These are phyloP conservation scores for Psittacus erithacus DNA, from an alignment of 2,113 vertebrate species.

Conservation along the genomic window DNA sequence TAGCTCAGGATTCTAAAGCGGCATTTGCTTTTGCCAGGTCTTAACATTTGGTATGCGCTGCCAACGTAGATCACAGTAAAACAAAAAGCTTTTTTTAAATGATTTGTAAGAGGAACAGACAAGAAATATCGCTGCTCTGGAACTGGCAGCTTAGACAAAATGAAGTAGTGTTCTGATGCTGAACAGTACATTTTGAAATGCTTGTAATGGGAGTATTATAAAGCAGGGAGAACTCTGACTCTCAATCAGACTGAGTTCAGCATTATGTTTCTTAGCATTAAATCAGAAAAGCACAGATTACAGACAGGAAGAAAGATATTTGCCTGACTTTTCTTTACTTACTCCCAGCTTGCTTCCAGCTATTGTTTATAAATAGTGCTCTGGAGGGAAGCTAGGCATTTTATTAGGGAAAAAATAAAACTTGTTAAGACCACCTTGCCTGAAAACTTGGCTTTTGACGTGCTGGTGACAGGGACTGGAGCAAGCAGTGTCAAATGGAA, in stretches of 20 bases:
- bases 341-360: conserved; percentile 63
- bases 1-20: fast-evolving
- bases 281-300: conserved; percentile 48
- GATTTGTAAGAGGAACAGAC: neutral
- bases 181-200: neutral
- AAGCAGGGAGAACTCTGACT: conserved; percentile 54
- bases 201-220: neutral
- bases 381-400: conserved; percentile 61
- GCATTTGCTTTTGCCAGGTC: neutral
- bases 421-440: conserved; percentile 74
- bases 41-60: neutral
- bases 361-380: conserved; percentile 69
- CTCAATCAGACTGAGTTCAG: conserved; percentile 48
- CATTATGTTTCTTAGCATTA: conserved; percentile 66
- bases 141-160: neutral
- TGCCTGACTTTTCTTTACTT: conserved; percentile 60
- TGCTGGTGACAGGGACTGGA: conserved; percentile 74
- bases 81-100: neutral
- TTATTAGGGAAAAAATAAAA: conserved; percentile 61
- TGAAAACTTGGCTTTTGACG: conserved; percentile 79
- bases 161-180: neutral
- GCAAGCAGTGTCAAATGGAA: conserved; percentile 79
- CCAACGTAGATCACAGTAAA: neutral
- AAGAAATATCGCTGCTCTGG: neutral
- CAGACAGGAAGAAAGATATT: conserved; percentile 62